These are phyloP conservation scores for Diorhabda carinulata DNA, from an alignment of 1,140 invertebrate genomes.

Conservation along the genomic window DNA sequence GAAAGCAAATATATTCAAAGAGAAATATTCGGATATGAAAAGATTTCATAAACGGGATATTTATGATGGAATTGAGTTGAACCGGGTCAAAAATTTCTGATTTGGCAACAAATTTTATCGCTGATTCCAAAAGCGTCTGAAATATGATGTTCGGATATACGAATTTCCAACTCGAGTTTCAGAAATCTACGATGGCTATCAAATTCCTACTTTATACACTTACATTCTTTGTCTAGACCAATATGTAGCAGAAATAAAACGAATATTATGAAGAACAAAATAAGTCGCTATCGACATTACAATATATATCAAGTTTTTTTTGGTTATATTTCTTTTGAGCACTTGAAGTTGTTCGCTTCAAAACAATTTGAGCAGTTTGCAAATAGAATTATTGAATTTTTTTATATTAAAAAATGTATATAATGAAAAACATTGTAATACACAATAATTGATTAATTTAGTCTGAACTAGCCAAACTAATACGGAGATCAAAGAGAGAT, in stretches of 20 bases:
- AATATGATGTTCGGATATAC: constrained; percentile 13
- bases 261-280: neutral
- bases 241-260: neutral
- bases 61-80: constrained; percentile 25
- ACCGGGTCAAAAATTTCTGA: constrained; percentile 23
- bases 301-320: no score
- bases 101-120: constrained; percentile 21
- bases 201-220: neutral
- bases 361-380: no score
- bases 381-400: no score
- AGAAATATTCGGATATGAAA: constrained; percentile 3
- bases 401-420: no score
- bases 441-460: no score
- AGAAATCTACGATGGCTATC: neutral
- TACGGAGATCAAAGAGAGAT: no score
- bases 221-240: neutral
- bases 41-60: constrained; percentile 18
- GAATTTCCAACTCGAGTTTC: neutral
- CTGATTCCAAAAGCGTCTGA: constrained; percentile 7
- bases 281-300: no score
- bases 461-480: no score
- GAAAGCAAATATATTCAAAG: neutral
- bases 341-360: no score
- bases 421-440: no score
- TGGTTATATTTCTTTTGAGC: no score